Conservation (phyloP, 2,797 vertebrate species). For the Microhierax caerulescens region DNA sequence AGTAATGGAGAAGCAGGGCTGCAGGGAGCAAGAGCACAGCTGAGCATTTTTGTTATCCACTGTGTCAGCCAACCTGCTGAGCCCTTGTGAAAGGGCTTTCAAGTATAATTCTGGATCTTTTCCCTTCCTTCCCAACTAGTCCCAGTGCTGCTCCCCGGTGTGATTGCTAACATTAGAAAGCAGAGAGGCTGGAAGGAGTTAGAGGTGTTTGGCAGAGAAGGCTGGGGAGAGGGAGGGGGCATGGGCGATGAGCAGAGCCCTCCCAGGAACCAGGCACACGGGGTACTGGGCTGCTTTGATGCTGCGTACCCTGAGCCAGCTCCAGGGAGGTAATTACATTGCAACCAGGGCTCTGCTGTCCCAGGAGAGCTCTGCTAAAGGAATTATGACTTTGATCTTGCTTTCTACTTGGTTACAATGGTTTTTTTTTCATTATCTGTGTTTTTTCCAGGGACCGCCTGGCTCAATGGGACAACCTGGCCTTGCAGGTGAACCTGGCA, state of each 20-base stretch:
- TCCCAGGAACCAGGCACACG: background rate
- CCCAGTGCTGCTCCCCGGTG: background rate
- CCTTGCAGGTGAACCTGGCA: slow-evolving; percentile 85
- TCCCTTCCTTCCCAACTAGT: background rate
- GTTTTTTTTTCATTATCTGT: slow-evolving; percentile 12
- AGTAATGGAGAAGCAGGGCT: background rate
- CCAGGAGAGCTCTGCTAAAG: slow-evolving; percentile 36
- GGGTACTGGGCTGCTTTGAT: background rate
- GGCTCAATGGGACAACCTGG: slow-evolving; percentile 77
- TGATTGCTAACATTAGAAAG: background rate
- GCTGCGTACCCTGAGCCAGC: background rate
- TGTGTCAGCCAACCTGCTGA: background rate
- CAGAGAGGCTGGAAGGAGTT: background rate
- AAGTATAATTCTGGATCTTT: background rate
- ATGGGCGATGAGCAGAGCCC: background rate
- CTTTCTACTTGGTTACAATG: slow-evolving; percentile 28
- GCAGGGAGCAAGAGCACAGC: background rate
- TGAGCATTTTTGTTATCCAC: background rate
- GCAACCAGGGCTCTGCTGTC: slow-evolving; percentile 1
- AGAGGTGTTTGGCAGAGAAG: background rate
- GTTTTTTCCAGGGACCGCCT: slow-evolving; percentile 67
- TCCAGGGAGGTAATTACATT: slow-evolving; percentile 26
- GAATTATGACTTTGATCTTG: slow-evolving; percentile 55
- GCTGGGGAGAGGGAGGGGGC: background rate
- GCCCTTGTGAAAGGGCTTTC: background rate